Evolutionary conservation across 2,113 vertebrate species (phyloP).

Genomic region (Acrocephalus kingi): DNA sequence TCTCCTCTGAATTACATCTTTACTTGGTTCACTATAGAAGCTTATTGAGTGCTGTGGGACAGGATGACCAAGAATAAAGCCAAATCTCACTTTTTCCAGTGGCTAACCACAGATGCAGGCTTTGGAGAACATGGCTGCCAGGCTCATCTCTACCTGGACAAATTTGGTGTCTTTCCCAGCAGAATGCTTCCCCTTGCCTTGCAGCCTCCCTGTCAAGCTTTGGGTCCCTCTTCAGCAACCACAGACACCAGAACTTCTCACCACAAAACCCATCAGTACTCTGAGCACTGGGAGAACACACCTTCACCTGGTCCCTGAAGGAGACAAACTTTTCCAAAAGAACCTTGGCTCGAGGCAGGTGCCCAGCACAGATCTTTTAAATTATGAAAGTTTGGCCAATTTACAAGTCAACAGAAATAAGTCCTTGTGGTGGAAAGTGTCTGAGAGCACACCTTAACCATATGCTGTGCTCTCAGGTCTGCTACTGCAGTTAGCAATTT

Average conservation of each 20-base stretch:
- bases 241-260: neutral
- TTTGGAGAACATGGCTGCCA: neutral
- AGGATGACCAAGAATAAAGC: neutral
- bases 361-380: neutral
- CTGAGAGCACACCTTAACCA: neutral
- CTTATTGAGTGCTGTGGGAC: neutral
- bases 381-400: neutral
- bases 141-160: neutral
- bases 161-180: neutral
- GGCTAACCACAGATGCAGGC: neutral
- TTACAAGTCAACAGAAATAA: neutral
- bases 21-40: neutral
- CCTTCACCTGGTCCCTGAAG: neutral
- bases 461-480: neutral
- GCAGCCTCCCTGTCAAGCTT: neutral
- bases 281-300: neutral
- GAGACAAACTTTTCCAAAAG: neutral
- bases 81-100: neutral
- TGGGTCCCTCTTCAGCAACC: neutral
- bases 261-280: neutral
- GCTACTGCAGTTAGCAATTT: neutral
- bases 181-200: neutral
- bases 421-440: neutral
- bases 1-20: neutral
- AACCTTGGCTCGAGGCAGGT: neutral